Evolutionary conservation across 2,113 vertebrate species (phyloP).

Genomic region (Takifugu flavidus): DNA sequence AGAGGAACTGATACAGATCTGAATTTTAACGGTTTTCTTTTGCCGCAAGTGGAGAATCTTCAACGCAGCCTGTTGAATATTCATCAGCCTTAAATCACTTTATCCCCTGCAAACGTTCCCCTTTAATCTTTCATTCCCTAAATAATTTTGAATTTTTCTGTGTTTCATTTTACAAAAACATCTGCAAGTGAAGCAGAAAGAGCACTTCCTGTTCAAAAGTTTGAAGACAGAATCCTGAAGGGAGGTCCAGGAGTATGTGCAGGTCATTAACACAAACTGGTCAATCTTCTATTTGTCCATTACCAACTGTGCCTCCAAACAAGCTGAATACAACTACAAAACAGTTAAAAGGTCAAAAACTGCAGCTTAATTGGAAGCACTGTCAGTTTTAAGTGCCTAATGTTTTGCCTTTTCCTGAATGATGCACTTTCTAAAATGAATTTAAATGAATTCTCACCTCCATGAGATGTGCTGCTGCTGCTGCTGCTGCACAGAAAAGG

Average conservation of each 20-base stretch:
- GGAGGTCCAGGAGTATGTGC: background rate
- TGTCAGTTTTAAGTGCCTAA: no score
- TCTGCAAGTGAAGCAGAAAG: background rate
- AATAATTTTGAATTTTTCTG: background rate
- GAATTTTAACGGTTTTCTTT: background rate
- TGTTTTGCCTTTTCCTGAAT: no score
- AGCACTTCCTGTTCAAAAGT: background rate
- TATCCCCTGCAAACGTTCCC: background rate
- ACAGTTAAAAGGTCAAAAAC: no score
- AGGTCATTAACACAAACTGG: no score
- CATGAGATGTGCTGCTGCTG: background rate
- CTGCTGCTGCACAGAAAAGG: constrained; percentile 1
- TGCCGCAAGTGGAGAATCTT: background rate
- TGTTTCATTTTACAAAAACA: constrained; percentile 1
- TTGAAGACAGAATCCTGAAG: background rate
- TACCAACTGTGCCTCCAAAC: no score
- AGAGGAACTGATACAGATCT: constrained; percentile 6
- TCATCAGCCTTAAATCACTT: background rate
- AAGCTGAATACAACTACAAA: no score
- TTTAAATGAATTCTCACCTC: no score
- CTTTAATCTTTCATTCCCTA: background rate
- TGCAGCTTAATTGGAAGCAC: no score
- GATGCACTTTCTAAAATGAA: no score
- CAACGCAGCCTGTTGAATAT: background rate
- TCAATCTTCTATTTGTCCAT: no score